Evolutionary conservation across 2,797 vertebrate genomes (phyloP).

Genomic region (Balearica regulorum): DNA sequence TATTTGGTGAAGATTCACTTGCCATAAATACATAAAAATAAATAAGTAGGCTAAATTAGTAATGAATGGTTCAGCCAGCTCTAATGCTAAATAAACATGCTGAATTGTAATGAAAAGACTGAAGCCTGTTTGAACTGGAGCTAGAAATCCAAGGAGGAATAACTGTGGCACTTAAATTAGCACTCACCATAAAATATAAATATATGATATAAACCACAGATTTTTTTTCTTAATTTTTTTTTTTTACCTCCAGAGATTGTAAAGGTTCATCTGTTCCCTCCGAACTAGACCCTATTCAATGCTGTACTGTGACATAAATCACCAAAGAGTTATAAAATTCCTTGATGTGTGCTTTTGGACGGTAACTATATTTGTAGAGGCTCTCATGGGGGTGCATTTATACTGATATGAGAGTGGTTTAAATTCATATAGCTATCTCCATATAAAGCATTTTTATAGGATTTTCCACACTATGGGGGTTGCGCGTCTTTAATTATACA

Average conservation of each 20-base stretch:
- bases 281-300: not conserved
- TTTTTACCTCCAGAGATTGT: not conserved
- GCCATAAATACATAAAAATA: conserved; percentile 55
- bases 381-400: not conserved
- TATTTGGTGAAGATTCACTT: not conserved
- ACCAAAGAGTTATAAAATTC: conserved; percentile 6
- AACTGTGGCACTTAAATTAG: conserved; percentile 35
- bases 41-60: conserved; percentile 52
- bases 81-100: conserved; percentile 44
- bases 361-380: not conserved
- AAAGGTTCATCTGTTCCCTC: not conserved
- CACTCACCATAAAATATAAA: conserved; percentile 52
- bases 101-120: conserved; percentile 50
- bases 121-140: conserved; percentile 32
- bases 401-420: not conserved
- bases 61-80: conserved; percentile 40
- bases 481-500: not conserved
- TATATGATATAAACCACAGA: conserved; percentile 29
- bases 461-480: not conserved
- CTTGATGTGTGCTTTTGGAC: conserved; percentile 30
- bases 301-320: not conserved
- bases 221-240: not conserved
- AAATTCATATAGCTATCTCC: conserved; percentile 3
- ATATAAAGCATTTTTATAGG: conserved; percentile 32
- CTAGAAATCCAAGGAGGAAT: conserved; percentile 54